These are phyloP conservation scores for Chalcosyrphus nemorum DNA, from an alignment of 2,888 invertebrate species.

Conservation along the genomic window DNA sequence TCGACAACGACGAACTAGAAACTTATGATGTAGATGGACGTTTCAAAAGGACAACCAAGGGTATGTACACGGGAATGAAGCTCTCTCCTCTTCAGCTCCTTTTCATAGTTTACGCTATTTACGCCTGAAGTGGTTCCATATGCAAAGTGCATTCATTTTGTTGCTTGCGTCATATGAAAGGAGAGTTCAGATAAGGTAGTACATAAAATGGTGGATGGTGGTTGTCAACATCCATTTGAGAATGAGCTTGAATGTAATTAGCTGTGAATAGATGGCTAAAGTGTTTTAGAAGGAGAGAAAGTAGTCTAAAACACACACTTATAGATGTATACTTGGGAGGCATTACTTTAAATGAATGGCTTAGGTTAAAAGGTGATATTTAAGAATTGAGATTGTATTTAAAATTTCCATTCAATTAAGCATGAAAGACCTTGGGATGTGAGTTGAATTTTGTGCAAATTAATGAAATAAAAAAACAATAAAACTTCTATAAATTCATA, in stretches of 20 bases:
- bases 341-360: background rate
- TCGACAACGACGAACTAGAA: conserved; percentile 9
- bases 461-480: too few species aligned
- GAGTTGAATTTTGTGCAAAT: too few species aligned
- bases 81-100: background rate
- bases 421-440: too few species aligned
- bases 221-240: conserved; percentile 56
- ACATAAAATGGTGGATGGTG: too few species aligned
- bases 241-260: conserved; percentile 66
- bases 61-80: background rate
- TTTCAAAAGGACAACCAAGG: conserved; percentile 47
- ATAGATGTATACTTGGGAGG: conserved; percentile 7
- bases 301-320: conserved; percentile 14
- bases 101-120: conserved; percentile 51
- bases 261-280: conserved; percentile 62
- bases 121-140: conserved; percentile 57
- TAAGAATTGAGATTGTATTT: too few species aligned
- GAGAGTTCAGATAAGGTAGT: conserved; percentile 6
- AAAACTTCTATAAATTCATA: too few species aligned
- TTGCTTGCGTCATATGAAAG: conserved; percentile 45
- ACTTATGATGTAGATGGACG: conserved; percentile 58
- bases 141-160: conserved; percentile 57
- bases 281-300: conserved; percentile 30
- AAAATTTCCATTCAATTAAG: too few species aligned
- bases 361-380: too few species aligned